These are phyloP conservation scores for Lamprotornis superbus DNA, from an alignment of 2,113 vertebrate genomes.

Conservation along the genomic window DNA sequence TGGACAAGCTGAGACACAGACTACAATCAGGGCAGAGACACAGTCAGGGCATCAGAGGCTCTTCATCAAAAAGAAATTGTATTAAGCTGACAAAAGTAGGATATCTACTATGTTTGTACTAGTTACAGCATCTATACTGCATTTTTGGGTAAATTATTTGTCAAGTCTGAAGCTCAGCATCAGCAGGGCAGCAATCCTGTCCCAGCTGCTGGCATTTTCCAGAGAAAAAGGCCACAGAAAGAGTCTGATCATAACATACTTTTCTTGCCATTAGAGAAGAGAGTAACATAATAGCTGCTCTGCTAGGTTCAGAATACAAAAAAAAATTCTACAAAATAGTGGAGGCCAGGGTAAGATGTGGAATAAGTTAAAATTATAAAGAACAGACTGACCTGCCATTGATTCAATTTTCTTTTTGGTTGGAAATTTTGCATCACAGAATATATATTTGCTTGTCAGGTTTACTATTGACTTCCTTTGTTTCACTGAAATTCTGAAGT, in stretches of 20 bases:
- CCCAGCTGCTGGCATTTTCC: background rate
- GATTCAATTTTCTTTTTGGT: background rate
- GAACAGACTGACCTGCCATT: background rate
- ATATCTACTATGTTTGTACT: background rate
- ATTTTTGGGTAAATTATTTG: background rate
- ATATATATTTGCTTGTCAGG: background rate
- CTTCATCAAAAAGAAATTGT: background rate
- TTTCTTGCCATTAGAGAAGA: background rate
- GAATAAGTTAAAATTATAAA: background rate
- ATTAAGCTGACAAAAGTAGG: background rate
- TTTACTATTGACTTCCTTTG: background rate
- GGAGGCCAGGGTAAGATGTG: background rate
- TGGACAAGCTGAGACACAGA: background rate
- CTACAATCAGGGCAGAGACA: background rate
- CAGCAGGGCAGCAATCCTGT: background rate
- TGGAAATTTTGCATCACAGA: background rate
- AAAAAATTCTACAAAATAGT: background rate
- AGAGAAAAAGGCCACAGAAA: slow-evolving; percentile 1
- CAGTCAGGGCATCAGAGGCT: background rate
- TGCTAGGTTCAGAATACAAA: background rate
- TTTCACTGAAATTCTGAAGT: background rate
- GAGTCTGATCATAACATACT: background rate
- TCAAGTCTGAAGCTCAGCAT: background rate
- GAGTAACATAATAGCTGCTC: background rate
- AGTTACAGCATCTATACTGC: background rate